phyloP scores from a whole-genome alignment of 2,888 invertebrate species.

The Polyommatus iphigenia region DNA sequence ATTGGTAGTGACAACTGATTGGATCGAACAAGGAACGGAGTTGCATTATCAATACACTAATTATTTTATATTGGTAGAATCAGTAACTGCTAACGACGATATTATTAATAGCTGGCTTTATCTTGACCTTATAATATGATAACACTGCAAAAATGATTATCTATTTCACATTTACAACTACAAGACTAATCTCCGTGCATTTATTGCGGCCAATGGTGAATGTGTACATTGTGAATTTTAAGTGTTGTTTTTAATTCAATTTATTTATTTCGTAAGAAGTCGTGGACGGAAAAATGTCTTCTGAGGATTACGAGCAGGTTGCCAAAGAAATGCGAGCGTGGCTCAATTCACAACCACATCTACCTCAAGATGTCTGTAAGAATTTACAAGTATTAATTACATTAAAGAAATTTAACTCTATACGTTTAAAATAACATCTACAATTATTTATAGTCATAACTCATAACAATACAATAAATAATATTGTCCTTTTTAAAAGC shows the following conservation, averaged over 20 bases:
- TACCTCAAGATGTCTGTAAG: conserved; percentile 83
- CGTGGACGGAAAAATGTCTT: conserved; percentile 35
- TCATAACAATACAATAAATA: too few relatives aligned
- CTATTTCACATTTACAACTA: not conserved
- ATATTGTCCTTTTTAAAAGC: too few relatives aligned
- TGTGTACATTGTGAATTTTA: not conserved
- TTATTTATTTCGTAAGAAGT: not conserved
- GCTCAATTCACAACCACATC: conserved; percentile 80
- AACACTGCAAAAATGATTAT: not conserved
- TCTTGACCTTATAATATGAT: not conserved
- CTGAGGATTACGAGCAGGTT: conserved; percentile 57
- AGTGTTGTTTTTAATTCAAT: not conserved
- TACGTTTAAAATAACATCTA: too few relatives aligned
- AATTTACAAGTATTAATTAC: too few relatives aligned
- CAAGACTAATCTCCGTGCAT: not conserved
- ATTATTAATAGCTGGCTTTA: too few relatives aligned
- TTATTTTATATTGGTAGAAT: too few relatives aligned
- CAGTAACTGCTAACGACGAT: not conserved
- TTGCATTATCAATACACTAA: too few relatives aligned
- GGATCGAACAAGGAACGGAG: too few relatives aligned
- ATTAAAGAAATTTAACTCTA: too few relatives aligned
- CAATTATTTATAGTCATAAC: too few relatives aligned
- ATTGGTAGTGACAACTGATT: too few relatives aligned
- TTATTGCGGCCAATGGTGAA: not conserved
- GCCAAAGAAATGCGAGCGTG: conserved; percentile 73